phyloP scores from a whole-genome alignment of 2,888 invertebrate species.

The Poecilus cupreus region DNA sequence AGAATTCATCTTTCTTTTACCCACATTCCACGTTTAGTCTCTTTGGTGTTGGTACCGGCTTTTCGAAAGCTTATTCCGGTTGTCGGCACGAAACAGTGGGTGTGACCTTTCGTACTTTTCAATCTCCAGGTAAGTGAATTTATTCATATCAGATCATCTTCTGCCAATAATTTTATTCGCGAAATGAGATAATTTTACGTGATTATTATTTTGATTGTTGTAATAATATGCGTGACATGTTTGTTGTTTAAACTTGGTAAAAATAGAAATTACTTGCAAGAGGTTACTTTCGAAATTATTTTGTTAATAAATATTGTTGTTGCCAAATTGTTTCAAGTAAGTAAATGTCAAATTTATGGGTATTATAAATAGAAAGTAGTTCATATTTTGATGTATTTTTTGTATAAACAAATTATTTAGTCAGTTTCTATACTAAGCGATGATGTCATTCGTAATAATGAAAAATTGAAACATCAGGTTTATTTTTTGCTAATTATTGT shows the following conservation, averaged over 20 bases:
- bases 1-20: slow-evolving; percentile 49
- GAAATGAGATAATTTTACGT: too few species aligned
- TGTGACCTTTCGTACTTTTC: slow-evolving; percentile 35
- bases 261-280: too few species aligned
- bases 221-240: too few species aligned
- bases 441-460: slow-evolving; percentile 19
- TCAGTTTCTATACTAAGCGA: slow-evolving; percentile 7
- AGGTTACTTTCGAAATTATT: too few species aligned
- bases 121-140: neutral
- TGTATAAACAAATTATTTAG: slow-evolving; percentile 15
- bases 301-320: neutral
- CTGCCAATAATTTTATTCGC: too few species aligned
- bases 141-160: too few species aligned
- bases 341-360: neutral
- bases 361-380: neutral
- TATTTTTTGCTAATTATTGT: neutral
- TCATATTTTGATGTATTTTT: neutral
- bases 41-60: slow-evolving; percentile 50
- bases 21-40: slow-evolving; percentile 49
- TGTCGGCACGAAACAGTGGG: slow-evolving; percentile 47
- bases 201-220: too few species aligned
- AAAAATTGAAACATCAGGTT: slow-evolving; percentile 7
- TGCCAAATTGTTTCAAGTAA: neutral
- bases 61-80: slow-evolving; percentile 34
- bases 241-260: too few species aligned